phyloP scores from a whole-genome alignment of 2,113 vertebrate species.

The Pteropus alecto region DNA sequence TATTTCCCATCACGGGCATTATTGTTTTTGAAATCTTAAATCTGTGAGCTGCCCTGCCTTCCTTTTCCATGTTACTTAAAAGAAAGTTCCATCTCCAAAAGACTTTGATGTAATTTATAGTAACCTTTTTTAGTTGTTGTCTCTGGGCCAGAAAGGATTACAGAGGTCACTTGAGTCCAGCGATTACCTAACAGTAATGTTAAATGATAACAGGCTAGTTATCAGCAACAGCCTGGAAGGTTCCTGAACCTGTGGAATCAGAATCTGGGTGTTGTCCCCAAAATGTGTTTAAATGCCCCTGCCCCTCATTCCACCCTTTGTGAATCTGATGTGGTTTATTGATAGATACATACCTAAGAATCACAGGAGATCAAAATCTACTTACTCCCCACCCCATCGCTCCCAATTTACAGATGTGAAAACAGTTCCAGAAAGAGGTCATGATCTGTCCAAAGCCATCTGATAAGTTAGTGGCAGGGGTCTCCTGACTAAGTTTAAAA shows the following conservation, averaged over 20 bases:
- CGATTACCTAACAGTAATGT: background rate
- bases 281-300: too few relatives aligned
- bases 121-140: background rate
- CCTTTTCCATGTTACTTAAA: background rate
- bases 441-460: too few relatives aligned
- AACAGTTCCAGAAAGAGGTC: background rate
- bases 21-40: conserved; percentile 26
- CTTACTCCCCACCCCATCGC: accelerated
- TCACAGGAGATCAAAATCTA: background rate
- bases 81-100: background rate
- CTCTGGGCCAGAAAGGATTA: background rate
- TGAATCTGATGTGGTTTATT: background rate
- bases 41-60: background rate
- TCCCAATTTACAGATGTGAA: background rate
- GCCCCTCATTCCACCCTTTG: background rate
- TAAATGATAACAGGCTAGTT: too few relatives aligned
- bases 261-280: background rate
- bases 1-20: background rate
- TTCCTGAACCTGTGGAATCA: background rate
- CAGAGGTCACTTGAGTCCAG: background rate
- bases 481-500: background rate
- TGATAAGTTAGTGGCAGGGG: background rate
- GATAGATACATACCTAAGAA: background rate
- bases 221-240: background rate
- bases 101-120: conserved; percentile 15